phyloP scores from a whole-genome alignment of 2,797 vertebrate genomes.

The Dipus sagitta region DNA sequence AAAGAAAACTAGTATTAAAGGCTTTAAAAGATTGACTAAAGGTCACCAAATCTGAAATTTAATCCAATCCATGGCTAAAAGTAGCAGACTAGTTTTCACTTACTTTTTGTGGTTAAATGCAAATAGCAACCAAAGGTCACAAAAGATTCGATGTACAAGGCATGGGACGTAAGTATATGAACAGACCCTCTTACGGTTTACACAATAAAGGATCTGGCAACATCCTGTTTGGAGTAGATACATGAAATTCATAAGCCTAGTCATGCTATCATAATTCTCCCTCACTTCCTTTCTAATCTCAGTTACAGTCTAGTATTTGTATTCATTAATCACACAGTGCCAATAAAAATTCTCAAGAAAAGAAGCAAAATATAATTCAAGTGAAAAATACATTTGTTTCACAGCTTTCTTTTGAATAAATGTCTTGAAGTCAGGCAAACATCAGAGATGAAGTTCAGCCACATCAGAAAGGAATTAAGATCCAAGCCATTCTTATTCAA shows the following conservation, averaged over 20 bases:
- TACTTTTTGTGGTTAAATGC: slow-evolving; percentile 26
- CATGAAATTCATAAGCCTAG: slow-evolving; percentile 9
- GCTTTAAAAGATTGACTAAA: slow-evolving; percentile 19
- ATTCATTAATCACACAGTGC: slow-evolving; percentile 29
- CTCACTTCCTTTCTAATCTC: slow-evolving; percentile 12
- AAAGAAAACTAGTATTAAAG: neutral
- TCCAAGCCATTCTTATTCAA: slow-evolving; percentile 22
- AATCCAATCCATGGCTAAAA: neutral
- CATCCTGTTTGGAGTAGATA: slow-evolving; percentile 45
- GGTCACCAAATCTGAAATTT: neutral
- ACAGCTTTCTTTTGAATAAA: slow-evolving; percentile 26
- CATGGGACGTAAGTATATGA: neutral
- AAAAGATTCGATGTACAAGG: neutral
- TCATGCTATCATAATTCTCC: slow-evolving; percentile 6
- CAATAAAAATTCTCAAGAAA: slow-evolving; percentile 33
- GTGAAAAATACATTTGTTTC: slow-evolving; percentile 16
- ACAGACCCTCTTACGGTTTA: neutral
- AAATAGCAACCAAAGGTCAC: slow-evolving; percentile 16
- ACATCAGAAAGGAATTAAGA: slow-evolving; percentile 46
- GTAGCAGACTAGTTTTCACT: neutral
- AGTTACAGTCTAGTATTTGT: slow-evolving; percentile 18
- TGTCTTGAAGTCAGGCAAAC: neutral
- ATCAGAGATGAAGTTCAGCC: slow-evolving; percentile 50
- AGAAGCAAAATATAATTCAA: slow-evolving; percentile 48
- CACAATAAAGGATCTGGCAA: neutral